phyloP scores from a whole-genome alignment of 1,140 invertebrate species.

The Drosophila funebris region DNA sequence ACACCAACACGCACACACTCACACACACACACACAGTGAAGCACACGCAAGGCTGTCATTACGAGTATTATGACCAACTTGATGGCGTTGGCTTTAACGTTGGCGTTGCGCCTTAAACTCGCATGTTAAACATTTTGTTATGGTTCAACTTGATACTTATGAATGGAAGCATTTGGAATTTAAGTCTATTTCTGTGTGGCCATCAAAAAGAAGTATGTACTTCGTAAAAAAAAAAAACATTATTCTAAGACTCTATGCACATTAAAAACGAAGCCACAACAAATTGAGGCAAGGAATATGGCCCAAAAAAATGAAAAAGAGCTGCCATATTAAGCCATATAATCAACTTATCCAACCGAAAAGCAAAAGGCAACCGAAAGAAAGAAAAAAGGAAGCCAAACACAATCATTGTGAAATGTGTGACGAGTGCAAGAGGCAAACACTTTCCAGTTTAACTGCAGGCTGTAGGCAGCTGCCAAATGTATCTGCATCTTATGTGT shows the following conservation, averaged over 20 bases:
- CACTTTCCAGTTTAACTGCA: slow-evolving; percentile 68
- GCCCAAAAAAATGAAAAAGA: neutral
- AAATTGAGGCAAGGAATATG: slow-evolving; percentile 4
- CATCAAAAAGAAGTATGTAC: slow-evolving; percentile 2
- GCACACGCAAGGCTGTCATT: slow-evolving; percentile 72
- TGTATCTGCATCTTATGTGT: slow-evolving; percentile 25
- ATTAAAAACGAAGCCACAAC: slow-evolving; percentile 5
- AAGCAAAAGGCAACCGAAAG: neutral
- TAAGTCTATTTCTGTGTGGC: slow-evolving; percentile 2
- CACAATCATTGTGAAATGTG: slow-evolving; percentile 6
- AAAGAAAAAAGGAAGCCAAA: slow-evolving; percentile 17
- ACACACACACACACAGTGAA: neutral
- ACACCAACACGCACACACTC: slow-evolving; percentile 2
- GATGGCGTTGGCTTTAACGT: slow-evolving; percentile 43
- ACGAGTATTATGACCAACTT: slow-evolving; percentile 56
- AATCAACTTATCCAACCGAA: slow-evolving; percentile 2
- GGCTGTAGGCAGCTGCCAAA: slow-evolving; percentile 43
- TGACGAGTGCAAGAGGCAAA: slow-evolving; percentile 39
- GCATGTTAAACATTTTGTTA: slow-evolving; percentile 12
- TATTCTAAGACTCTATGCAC: neutral
- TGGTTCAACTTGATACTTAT: slow-evolving; percentile 17
- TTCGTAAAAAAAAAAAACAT: too few species aligned
- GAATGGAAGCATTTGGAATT: slow-evolving; percentile 37
- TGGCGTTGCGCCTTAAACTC: slow-evolving; percentile 23
- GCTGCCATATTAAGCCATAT: neutral